Evolutionary conservation across 2,888 invertebrate species (phyloP).

Genomic region (Abscondita cerata): DNA sequence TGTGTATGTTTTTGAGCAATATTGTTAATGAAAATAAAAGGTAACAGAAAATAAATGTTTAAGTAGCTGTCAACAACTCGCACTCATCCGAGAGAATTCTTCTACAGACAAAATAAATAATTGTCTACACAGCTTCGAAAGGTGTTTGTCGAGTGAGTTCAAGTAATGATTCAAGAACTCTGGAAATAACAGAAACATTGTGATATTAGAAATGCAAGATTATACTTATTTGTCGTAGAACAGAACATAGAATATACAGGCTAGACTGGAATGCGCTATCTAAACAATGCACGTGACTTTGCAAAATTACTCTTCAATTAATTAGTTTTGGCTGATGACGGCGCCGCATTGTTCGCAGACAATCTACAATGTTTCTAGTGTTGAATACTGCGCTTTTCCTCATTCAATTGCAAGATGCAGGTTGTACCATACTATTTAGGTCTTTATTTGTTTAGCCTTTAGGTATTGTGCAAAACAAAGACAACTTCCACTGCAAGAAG

Average conservation of each 20-base stretch:
- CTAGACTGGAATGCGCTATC: conserved; percentile 35
- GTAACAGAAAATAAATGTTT: too few relatives aligned
- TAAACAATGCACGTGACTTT: conserved; percentile 41
- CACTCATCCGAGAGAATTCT: too few relatives aligned
- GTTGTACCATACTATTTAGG: conserved; percentile 5
- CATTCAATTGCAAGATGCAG: conserved; percentile 12
- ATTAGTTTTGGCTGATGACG: conserved; percentile 37
- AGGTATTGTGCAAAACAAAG: conserved; percentile 14
- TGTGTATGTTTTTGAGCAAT: too few relatives aligned
- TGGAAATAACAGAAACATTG: conserved; percentile 4
- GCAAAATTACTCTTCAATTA: conserved; percentile 42
- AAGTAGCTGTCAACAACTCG: too few relatives aligned
- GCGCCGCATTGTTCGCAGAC: conserved; percentile 33
- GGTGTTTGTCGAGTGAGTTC: background rate
- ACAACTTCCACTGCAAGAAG: conserved; percentile 11
- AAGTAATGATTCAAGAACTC: conserved; percentile 1
- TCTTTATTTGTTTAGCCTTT: conserved; percentile 24
- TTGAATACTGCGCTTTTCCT: conserved; percentile 24
- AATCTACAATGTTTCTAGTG: conserved; percentile 32
- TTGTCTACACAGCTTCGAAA: background rate
- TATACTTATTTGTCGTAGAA: conserved; percentile 35
- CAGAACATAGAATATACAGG: conserved; percentile 23
- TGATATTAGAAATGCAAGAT: conserved; percentile 34
- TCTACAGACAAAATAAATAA: background rate
- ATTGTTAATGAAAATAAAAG: too few relatives aligned